Evolutionary conservation across 2,113 vertebrate genomes (phyloP).

Genomic region (Donacobius atricapilla): DNA sequence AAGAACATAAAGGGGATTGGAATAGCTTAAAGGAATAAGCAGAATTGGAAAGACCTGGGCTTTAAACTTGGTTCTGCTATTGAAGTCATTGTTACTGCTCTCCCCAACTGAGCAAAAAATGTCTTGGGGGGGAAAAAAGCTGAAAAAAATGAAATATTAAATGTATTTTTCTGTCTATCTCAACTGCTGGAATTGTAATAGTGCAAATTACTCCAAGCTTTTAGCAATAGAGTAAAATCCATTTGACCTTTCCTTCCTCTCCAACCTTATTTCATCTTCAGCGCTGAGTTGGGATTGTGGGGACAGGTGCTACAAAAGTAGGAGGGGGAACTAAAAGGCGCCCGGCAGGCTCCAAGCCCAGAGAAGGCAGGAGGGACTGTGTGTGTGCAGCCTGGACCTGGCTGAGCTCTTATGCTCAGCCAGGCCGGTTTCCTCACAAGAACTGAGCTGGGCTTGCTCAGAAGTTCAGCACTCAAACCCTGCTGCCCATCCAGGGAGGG

Average conservation of each 20-base stretch:
- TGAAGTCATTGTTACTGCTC: conserved; percentile 22
- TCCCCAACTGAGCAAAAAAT: not conserved
- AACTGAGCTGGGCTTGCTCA: not conserved
- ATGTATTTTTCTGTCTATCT: not conserved
- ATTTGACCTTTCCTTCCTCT: not conserved
- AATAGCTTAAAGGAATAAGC: conserved; percentile 50
- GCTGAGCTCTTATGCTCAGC: not conserved
- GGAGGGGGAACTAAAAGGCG: not conserved
- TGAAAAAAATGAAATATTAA: not conserved
- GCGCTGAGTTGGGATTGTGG: not conserved
- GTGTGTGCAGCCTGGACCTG: not conserved
- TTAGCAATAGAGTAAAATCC: not conserved
- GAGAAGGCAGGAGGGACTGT: not conserved
- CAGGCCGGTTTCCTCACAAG: not conserved
- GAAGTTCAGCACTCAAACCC: not conserved
- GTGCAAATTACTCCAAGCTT: conserved; percentile 7
- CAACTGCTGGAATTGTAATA: not conserved
- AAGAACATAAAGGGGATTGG: conserved; percentile 43
- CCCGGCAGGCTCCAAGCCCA: not conserved
- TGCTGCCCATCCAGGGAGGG: no score
- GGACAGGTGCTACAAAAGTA: not conserved
- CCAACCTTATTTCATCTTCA: not conserved
- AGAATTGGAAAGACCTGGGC: conserved; percentile 18
- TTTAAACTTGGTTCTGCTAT: conserved; percentile 32
- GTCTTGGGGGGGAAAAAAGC: not conserved